A percentile compares a stretch with the other conserved stretches of the same genome.
phyloP scores from a whole-genome alignment of 53 echinoderm and acorn worm species.

The Luidia sarsii region DNA sequence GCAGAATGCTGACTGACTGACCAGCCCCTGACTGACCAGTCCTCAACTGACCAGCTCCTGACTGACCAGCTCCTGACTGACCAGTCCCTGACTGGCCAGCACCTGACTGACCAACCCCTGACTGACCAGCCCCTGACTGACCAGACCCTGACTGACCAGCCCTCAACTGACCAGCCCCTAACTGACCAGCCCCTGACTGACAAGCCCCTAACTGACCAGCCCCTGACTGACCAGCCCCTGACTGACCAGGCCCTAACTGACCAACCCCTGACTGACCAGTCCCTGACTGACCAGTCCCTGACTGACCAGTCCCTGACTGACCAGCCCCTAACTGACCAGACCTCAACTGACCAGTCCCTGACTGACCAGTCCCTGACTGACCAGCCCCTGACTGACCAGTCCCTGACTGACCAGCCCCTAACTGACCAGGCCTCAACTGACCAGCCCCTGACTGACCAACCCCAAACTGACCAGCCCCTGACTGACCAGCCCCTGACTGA shows the following conservation, averaged over 20 bases:
- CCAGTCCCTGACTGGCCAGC: not conserved
- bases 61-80: not conserved
- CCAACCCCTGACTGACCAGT: not conserved
- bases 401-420: not conserved
- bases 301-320: not conserved
- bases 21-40: not conserved
- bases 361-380: not conserved
- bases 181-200: not conserved
- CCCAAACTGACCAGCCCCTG: not conserved
- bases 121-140: not conserved
- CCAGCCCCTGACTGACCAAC: not conserved
- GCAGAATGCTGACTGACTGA: not conserved
- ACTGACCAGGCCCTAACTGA: not conserved
- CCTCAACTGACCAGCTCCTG: not conserved
- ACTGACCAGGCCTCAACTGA: not conserved
- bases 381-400: not conserved
- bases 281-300: not conserved
- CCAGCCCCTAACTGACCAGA: not conserved
- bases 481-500: not conserved
- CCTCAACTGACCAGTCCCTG: not conserved
- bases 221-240: not conserved
- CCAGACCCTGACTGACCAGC: not conserved
- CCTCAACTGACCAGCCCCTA: not conserved
- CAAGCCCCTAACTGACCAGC: not conserved
- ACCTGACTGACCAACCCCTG: constrained; percentile 3